Base-by-base conservation (phyloP, 2,113 vertebrate genomes). In the Psettodes erumei region DNA sequence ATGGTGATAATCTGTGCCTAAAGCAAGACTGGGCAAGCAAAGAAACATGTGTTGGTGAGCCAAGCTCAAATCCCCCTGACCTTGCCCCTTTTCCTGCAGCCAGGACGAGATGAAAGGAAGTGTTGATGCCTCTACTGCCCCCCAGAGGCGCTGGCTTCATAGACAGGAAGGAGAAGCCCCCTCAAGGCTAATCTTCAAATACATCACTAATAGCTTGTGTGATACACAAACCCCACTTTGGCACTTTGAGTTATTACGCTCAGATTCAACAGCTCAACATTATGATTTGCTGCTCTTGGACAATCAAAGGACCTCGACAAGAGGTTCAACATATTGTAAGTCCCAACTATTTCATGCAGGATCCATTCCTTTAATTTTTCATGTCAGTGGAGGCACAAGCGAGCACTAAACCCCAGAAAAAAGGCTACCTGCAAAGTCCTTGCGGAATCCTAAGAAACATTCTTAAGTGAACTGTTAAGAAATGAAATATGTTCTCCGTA, bases 21-120 rank as follows among this genome's bases (percentile, higher is more conserved):
- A 67, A 91, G 91, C 86, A 40, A 91, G 77, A 81, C 77, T 80
- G 83, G 85, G 89, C 81, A 77, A 84, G 86, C 81, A 77, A 66
- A 84, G 83, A 84, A 84, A 89, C 87, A 90, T 88, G 88, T 79
- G 90, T 82, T 85, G 67, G 89, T 77, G 81, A 90, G 86, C 89
- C 86, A 88, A 82, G 86, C 87, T 89, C 71, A 92, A 92, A 88
- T 91, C 90, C 86, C 85, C 55, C 88, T 92, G 92, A 93, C 91
- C 90, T 91, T 91, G 88, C 79, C 84, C 63, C 77, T 75, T 79
- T 69, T 77, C 82, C 87, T 86, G 77, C 64, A 75, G 82, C 81
- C 70, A 87, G 71, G 80, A 66, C 43, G 69, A 78, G 83, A 88
- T 90, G 75, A 86, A 90, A 89, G 79, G 80, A 58, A 53, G 85